A percentile compares a stretch with the other conserved stretches of the same genome.
Evolutionary conservation across 2,888 invertebrate species (phyloP).

Genomic region (Chymomyza caudatula): DNA sequence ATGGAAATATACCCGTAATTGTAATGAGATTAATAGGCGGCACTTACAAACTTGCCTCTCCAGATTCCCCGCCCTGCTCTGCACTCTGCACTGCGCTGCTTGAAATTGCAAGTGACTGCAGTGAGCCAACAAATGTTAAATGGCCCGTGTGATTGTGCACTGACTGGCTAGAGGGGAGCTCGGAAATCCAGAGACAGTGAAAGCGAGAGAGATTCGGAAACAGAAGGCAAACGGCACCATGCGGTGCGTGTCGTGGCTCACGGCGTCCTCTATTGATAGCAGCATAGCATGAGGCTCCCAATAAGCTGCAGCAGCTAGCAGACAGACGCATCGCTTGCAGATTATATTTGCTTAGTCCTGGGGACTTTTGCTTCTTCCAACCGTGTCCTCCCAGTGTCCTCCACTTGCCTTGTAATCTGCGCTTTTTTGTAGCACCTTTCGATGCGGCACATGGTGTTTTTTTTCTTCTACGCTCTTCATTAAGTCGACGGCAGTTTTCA

Average conservation of each 20-base stretch:
- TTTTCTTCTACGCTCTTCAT: not conserved
- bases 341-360: conserved; percentile 20
- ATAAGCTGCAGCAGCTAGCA: not conserved
- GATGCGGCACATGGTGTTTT: not conserved
- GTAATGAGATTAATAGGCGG: conserved; percentile 17
- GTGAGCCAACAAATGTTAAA: conserved; percentile 34
- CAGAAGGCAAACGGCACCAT: conserved; percentile 20
- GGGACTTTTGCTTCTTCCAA: not conserved
- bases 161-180: not conserved
- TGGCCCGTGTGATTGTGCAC: conserved; percentile 53
- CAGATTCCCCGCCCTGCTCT: not conserved
- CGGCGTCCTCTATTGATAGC: not conserved
- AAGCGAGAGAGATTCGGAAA: not conserved
- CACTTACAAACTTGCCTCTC: conserved; percentile 15
- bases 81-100: too few species aligned
- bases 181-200: not conserved
- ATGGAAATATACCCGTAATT: not conserved
- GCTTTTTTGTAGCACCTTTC: conserved; percentile 1
- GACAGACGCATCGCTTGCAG: conserved; percentile 28
- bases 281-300: not conserved
- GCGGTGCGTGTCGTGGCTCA: not conserved
- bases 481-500: conserved; percentile 11
- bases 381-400: not conserved
- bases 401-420: not conserved
- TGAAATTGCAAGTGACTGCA: not conserved